These are phyloP conservation scores for Norana najaformis DNA, from an alignment of 2,888 invertebrate species.

Conservation along the genomic window DNA sequence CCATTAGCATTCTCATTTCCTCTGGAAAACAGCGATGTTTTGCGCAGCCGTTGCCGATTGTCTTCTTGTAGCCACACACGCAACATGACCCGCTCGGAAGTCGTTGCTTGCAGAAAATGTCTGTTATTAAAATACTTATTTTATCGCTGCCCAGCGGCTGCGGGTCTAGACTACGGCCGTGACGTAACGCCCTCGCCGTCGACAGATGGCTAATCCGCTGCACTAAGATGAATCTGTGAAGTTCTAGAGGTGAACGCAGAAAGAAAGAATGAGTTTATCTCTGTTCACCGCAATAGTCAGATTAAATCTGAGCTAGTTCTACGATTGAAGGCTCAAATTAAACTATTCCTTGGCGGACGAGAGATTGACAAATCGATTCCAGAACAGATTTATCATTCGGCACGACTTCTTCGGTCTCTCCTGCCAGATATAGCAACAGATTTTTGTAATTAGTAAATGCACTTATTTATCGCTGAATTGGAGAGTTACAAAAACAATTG, in stretches of 20 bases:
- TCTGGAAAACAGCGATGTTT: background rate
- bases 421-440: too few relatives aligned
- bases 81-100: background rate
- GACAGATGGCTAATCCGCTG: background rate
- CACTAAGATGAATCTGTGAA: background rate
- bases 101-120: background rate
- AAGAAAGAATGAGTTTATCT: background rate
- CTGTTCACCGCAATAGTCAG: background rate
- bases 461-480: too few relatives aligned
- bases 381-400: too few relatives aligned
- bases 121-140: background rate
- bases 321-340: background rate
- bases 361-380: too few relatives aligned
- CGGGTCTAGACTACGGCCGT: too few relatives aligned
- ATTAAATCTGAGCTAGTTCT: background rate
- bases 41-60: background rate
- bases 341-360: too few relatives aligned
- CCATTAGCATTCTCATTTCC: constrained; percentile 6
- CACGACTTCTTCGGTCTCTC: too few relatives aligned
- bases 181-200: background rate
- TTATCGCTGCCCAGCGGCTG: background rate
- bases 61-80: background rate
- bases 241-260: background rate
- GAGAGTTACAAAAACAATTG: too few relatives aligned
- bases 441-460: too few relatives aligned